These are phyloP conservation scores for Apis mellifera DNA, from an alignment of 1,140 invertebrate genomes.

Conservation along the genomic window Amel_HAv3.1 CM009938.2:2638001-2638500, in stretches of 20 bases:
- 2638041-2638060: slow-evolving; percentile 10
- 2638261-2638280: slow-evolving; percentile 42
- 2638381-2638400: neutral
- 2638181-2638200: slow-evolving; percentile 11
- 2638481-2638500: neutral
- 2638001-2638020: neutral
- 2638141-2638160: slow-evolving; percentile 69
- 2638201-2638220: slow-evolving; percentile 39
- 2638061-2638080: slow-evolving; percentile 31
- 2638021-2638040: neutral
- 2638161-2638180: slow-evolving; percentile 56
- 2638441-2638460: neutral
- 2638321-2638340: neutral
- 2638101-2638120: slow-evolving; percentile 72
- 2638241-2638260: slow-evolving; percentile 41
- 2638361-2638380: neutral
- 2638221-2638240: slow-evolving; percentile 24
- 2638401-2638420: too few species aligned
- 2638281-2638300: neutral
- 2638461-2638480: too few species aligned
- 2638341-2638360: neutral
- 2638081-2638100: slow-evolving; percentile 46
- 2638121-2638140: slow-evolving; percentile 70
- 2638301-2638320: neutral
- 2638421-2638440: too few species aligned